Evolutionary conservation across 2,888 invertebrate species (phyloP), one percentile per base, ranked within the genome.

Genomic region (Pyralis farinalis): DNA sequence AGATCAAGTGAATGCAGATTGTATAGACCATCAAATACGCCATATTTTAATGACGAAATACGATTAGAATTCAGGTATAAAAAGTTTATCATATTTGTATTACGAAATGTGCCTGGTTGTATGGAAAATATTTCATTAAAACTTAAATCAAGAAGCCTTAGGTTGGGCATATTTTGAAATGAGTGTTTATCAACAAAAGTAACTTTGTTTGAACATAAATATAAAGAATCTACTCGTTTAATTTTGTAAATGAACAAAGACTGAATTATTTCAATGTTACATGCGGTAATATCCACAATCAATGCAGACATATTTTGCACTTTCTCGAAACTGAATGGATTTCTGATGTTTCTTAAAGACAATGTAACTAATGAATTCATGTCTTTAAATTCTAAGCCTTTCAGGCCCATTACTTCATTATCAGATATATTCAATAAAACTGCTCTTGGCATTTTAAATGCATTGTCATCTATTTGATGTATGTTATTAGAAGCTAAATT

Each of bases 21-120:
- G 39, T 29, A 36, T 12, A 47, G 44, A 5, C 55, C 55, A 25
- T 58, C 53, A 12, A 58, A 51, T 12, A 48, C 47, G 1, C 58
- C 58, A 35, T 51, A 58, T 16, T 47, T 51, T 31, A 58, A 36
- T 4, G 34, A 22, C 27, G 44, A 22, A 36, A 58, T 47, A 39
- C 45, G 37, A 43, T 58, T 58, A 20, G 32, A 37, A 34, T 34
- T 37, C 12, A 58, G 47, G 30, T 46, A 42, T 12, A 58, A 25
- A 12, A 22, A 34, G 27, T 29, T 43, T 1, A 58, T 36, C 8
- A 30, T 33, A 37, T 30, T 46, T 4, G 47, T 40, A 8, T 50
- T 28, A 5, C 45, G 25, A 42, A 58, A 58, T 5, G 55, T 41
- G 1, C 58, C 58, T 16, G 58, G 58, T 38, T 58, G 56, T 37